phyloP scores from a whole-genome alignment of 1,140 invertebrate species.

The Antheraea mylitta region DNA sequence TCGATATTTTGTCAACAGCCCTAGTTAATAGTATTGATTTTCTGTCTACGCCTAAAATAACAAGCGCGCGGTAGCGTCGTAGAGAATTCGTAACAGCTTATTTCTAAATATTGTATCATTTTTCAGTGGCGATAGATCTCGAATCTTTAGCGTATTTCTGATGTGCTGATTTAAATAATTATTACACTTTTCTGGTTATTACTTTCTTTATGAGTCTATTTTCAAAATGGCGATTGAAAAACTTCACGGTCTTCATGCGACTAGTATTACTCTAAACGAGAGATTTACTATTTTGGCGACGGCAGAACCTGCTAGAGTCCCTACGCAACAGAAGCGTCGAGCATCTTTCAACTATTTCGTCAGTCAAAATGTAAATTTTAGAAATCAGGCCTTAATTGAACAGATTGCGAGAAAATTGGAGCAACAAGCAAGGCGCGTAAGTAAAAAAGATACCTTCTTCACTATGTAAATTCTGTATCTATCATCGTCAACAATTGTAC shows the following conservation, averaged over 20 bases:
- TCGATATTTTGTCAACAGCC: too few species aligned
- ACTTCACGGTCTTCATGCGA: conserved; percentile 56
- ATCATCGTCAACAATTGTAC: too few species aligned
- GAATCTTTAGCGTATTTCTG: background rate
- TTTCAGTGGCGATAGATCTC: background rate
- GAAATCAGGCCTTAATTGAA: conserved; percentile 38
- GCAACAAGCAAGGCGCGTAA: conserved; percentile 42
- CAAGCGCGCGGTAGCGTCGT: conserved; percentile 11
- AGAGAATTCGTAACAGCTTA: background rate
- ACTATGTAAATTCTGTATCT: too few species aligned
- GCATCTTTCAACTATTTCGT: conserved; percentile 10
- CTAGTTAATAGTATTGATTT: too few species aligned
- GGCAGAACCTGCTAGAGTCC: conserved; percentile 26
- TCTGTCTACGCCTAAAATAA: background rate
- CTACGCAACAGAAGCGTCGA: conserved; percentile 20
- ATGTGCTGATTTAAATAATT: background rate
- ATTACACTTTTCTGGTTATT: background rate
- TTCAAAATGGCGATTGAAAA: conserved; percentile 58
- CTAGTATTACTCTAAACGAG: conserved; percentile 50
- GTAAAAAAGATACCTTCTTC: conserved; percentile 2
- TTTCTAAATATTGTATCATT: background rate
- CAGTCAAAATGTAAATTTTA: conserved; percentile 32
- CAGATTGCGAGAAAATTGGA: conserved; percentile 46
- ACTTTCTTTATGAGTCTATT: background rate
- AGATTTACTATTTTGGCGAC: conserved; percentile 52